phyloP scores from a whole-genome alignment of 2,888 invertebrate genomes.

The Antitype chi region DNA sequence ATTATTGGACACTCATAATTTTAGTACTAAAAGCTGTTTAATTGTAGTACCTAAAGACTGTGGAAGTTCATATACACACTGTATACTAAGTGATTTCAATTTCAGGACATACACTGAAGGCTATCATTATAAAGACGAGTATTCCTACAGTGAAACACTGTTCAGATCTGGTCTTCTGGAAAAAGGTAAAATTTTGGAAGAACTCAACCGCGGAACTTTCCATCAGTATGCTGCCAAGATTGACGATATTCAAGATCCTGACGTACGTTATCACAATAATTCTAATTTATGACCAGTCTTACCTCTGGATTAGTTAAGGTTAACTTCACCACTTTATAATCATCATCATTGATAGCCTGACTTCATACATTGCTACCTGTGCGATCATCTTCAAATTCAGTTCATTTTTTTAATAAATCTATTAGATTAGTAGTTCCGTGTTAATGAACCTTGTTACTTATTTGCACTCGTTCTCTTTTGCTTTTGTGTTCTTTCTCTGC shows the following conservation, averaged over 20 bases:
- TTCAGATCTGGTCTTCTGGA: slow-evolving; percentile 78
- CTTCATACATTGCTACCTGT: neutral
- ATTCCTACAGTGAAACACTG: slow-evolving; percentile 78
- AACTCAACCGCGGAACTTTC: slow-evolving; percentile 81
- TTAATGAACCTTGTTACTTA: neutral
- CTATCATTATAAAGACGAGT: slow-evolving; percentile 77
- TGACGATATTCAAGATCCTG: slow-evolving; percentile 82
- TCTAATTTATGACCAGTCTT: neutral
- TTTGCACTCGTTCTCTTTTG: no score
- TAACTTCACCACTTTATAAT: no score
- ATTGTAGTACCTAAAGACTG: neutral
- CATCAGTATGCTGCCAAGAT: slow-evolving; percentile 79
- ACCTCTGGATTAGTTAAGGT: neutral
- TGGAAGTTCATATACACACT: neutral
- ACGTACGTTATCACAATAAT: slow-evolving; percentile 68
- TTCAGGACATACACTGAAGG: slow-evolving; percentile 78
- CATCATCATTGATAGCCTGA: neutral
- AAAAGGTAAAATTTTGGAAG: slow-evolving; percentile 77
- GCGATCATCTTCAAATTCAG: neutral
- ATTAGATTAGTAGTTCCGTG: neutral
- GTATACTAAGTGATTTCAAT: slow-evolving; percentile 35
- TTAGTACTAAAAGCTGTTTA: neutral
- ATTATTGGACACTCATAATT: neutral
- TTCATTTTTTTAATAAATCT: neutral
- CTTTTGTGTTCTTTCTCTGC: no score